phyloP scores from a whole-genome alignment of 92 coral and sea anemone species.

The Phenganax subtilis region DNA sequence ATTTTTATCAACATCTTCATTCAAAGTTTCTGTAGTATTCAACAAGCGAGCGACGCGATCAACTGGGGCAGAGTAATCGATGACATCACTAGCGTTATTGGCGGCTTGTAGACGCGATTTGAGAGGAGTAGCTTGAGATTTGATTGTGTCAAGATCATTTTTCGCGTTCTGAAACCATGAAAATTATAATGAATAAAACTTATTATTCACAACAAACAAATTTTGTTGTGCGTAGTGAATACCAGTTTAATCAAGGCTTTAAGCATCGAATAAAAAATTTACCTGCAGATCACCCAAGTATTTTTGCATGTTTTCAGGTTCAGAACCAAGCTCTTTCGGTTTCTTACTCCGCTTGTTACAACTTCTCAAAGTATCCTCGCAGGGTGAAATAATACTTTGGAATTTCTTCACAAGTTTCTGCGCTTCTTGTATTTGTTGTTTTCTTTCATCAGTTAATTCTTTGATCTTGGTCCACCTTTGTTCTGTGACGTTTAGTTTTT shows the following conservation, averaged over 20 bases:
- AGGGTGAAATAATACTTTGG: constrained; percentile 63
- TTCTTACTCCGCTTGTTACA: constrained; percentile 63
- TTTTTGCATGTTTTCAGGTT: constrained; percentile 64
- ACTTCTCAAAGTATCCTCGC: constrained; percentile 68
- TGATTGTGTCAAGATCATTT: constrained; percentile 54
- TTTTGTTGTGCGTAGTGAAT: not conserved
- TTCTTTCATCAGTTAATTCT: constrained; percentile 64
- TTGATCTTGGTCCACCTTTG: constrained; percentile 78
- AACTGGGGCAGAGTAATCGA: constrained; percentile 67
- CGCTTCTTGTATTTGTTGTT: constrained; percentile 66
- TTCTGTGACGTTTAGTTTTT: constrained; percentile 58
- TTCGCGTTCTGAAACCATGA: constrained; percentile 51
- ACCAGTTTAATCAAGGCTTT: not conserved
- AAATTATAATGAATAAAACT: not conserved
- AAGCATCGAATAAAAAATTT: not conserved
- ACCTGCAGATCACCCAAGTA: constrained; percentile 63
- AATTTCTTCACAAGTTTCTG: constrained; percentile 75
- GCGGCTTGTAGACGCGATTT: constrained; percentile 64
- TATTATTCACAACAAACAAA: not conserved
- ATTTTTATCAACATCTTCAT: constrained; percentile 57
- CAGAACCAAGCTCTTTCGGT: constrained; percentile 73
- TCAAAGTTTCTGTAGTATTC: constrained; percentile 53
- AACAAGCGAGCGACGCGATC: constrained; percentile 69
- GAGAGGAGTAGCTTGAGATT: constrained; percentile 58
- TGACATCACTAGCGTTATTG: constrained; percentile 44